A percentile compares a stretch with the other conserved stretches of the same genome.
phyloP scores from a whole-genome alignment of 1,140 invertebrate species.

The Globodera rostochiensis region DNA sequence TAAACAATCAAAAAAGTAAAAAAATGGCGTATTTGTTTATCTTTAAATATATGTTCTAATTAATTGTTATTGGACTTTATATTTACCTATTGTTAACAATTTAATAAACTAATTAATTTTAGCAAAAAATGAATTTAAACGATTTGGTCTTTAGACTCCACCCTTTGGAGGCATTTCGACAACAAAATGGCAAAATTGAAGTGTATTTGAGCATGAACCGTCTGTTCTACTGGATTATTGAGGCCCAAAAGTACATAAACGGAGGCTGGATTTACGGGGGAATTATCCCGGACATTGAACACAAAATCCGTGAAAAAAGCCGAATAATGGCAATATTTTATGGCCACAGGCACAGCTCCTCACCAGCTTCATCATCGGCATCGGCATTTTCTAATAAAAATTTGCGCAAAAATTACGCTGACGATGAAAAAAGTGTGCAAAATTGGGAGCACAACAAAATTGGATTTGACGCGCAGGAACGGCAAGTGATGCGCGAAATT shows the following conservation, averaged over 20 bases:
- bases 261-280: neutral
- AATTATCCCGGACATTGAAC: neutral
- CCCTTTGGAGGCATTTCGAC: neutral
- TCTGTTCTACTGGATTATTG: neutral
- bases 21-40: too few species aligned
- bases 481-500: neutral
- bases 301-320: neutral
- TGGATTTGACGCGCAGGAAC: neutral
- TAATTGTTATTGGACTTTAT: too few species aligned
- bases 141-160: neutral
- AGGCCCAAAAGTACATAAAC: neutral
- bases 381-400: too few species aligned
- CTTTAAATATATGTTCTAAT: too few species aligned
- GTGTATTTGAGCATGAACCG: neutral
- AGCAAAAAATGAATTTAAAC: too few species aligned
- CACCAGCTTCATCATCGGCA: neutral
- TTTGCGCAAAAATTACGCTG: neutral
- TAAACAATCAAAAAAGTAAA: too few species aligned
- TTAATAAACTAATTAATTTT: too few species aligned
- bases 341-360: too few species aligned
- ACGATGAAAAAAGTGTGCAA: neutral
- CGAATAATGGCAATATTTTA: neutral
- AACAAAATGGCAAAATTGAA: neutral
- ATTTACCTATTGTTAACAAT: too few species aligned
- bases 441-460: neutral